phyloP scores from a whole-genome alignment of 2,797 vertebrate species.

The Steatocranus sp. region DNA sequence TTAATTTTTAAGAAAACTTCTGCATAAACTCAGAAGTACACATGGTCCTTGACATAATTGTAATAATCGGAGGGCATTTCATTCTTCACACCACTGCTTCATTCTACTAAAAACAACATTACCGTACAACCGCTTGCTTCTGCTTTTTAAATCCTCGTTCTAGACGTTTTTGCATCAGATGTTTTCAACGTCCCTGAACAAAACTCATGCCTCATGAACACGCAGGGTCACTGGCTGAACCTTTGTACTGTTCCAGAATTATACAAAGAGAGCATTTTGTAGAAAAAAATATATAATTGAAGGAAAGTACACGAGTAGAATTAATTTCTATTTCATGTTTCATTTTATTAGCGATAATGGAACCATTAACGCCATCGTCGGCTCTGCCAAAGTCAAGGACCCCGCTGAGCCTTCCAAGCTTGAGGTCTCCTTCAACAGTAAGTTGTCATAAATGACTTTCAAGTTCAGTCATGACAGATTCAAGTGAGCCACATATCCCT shows the following conservation, averaged over 20 bases:
- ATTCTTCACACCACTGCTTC: not conserved
- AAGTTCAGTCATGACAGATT: not conserved
- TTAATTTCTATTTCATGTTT: not conserved
- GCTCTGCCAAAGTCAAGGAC: conserved; percentile 68
- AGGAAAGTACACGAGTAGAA: not conserved
- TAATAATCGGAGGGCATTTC: not conserved
- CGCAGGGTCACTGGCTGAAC: not conserved
- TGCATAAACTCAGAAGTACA: not conserved
- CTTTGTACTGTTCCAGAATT: not conserved
- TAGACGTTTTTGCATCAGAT: not conserved
- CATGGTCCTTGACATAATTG: not conserved
- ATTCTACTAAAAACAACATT: not conserved
- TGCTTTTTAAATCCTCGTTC: not conserved
- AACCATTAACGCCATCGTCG: conserved; percentile 49
- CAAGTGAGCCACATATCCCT: not conserved
- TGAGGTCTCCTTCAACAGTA: conserved; percentile 77
- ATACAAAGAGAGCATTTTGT: not conserved
- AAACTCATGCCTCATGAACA: not conserved
- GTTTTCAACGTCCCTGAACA: not conserved
- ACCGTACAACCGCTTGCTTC: not conserved
- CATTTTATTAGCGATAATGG: conserved; percentile 25
- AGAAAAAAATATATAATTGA: not conserved
- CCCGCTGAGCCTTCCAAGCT: conserved; percentile 80
- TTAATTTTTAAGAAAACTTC: not conserved
- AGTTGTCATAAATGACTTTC: not conserved